Base-by-base conservation (phyloP, 2,797 vertebrate species). In the Pantherophis alleghaniensis region DNA sequence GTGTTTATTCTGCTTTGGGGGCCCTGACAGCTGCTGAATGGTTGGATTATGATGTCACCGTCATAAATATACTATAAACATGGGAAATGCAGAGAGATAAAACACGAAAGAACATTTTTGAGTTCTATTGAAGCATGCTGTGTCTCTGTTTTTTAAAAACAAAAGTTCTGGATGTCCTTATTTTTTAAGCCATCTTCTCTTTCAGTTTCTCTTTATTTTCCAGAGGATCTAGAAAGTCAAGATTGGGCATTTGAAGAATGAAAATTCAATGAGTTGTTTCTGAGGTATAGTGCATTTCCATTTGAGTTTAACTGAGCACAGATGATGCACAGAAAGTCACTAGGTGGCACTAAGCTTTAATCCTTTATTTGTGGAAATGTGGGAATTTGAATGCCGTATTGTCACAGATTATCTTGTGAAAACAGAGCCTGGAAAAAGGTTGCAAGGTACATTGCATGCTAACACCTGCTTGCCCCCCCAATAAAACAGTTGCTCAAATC, bases 201-300 rank as follows among this genome's bases (percentile, higher is more conserved):
- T 98, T 98, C 96, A 96, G 95, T 97, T 98, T 97, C 96, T 94
- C 87, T 97, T 97, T 96, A 94, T 95, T 92, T 92, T 96, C 88
- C 69, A 90, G 89, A 94, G 90, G 92, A 88, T 92, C 95, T 87
- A 91, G 74, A 92, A 63, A 95, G 60, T 92, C 56, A 87, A 90
- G 87, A 69, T 91, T 89, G 51, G 83, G 92, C 86, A 7, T n/a
- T 24, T 63, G 24, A 13, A 74, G 90, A 92, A 4, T 79, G 47
- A 53, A 57, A 59, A 16, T 16, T 69, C 86, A 88, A 22, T 47
- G 16, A 88, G 9, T 37, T 57, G 9, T 26, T 61, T 9, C 22
- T 57, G 18, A 1, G 55, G 18, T 11, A 55, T 13, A 83, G 28
- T 61, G 26, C 24, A 22, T 66, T 91, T 56, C 47, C 20, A n/a